phyloP scores from a whole-genome alignment of 2,888 invertebrate species.

The Colostygia pectinataria region DNA sequence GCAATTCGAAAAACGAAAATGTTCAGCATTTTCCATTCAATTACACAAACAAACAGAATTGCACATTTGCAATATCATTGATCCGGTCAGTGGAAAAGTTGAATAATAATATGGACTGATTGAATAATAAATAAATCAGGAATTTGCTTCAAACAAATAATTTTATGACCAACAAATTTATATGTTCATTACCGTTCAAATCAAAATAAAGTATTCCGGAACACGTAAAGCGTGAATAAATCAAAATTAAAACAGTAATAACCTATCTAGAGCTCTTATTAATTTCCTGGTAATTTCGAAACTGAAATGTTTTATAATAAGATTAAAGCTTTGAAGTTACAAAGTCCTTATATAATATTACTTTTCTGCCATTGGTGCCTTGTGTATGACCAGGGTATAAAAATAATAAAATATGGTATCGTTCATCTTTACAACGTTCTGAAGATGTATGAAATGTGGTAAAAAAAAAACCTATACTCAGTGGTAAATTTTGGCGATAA shows the following conservation, averaged over 20 bases:
- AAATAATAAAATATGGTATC: too few species aligned
- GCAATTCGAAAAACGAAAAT: conserved; percentile 27
- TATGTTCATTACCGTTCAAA: conserved; percentile 10
- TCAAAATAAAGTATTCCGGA: neutral
- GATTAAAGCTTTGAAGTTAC: too few species aligned
- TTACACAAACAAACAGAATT: conserved; percentile 45
- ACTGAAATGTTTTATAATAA: too few species aligned
- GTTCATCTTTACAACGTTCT: too few species aligned
- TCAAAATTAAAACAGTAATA: neutral
- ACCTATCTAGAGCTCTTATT: too few species aligned
- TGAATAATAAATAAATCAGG: conserved; percentile 29
- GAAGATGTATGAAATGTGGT: too few species aligned
- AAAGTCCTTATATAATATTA: too few species aligned
- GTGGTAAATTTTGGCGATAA: too few species aligned
- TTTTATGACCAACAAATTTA: conserved; percentile 17
- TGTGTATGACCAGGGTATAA: too few species aligned
- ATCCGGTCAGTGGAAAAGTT: conserved; percentile 38
- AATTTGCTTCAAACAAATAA: conserved; percentile 22
- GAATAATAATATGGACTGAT: conserved; percentile 36
- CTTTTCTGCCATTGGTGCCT: too few species aligned
- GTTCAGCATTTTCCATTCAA: conserved; percentile 43
- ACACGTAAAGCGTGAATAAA: neutral
- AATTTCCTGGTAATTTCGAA: too few species aligned
- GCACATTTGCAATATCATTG: conserved; percentile 43
- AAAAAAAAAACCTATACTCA: too few species aligned